Base-by-base conservation (phyloP, 2,113 vertebrate genomes). In the Thermophis baileyi region DNA sequence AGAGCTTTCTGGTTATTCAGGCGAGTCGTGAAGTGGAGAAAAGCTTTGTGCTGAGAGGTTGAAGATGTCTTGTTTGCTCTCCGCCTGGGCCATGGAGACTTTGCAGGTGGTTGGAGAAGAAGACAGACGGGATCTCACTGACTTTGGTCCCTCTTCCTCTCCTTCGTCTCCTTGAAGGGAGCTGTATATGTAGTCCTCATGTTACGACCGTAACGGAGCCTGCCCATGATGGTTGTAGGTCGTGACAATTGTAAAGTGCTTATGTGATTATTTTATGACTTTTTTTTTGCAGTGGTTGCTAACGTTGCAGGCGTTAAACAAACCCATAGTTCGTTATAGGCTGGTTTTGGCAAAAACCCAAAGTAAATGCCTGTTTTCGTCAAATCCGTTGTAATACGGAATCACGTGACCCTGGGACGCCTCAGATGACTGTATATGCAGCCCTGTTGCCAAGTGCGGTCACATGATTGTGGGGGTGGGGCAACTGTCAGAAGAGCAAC, bases 21-120 rank as follows among this genome's bases (percentile, higher is more conserved):
- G 30, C 51, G 57, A 44, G 85, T 49, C 63, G 89, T 85, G 55
- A 85, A 30, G 57, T 16, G 85, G 92, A 85, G 69, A 91, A 95
- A 24, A 3, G 0, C 69, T 88, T 0, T 2, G 89, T 60, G 92
- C 5, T 51, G 89, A 88, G 89, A 91, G 0, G 20, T 85, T 44
- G 55, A 46, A 0, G 0, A 18, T 81, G 60, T 35, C 74, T 81
- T 0, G 11, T 81, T 90, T 91, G 25, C 35, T 95, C 91, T 16
- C 40, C 2, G 22, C 1, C 88, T 20, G 0, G 0, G 0, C 69
- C 0, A 0, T 27, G 0, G 0, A 91, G 88, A 53, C 89, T 90
- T 89, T 49, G 35, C 91, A 93, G 89, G 5, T 53, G 0, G 0
- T 24, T 3, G 0, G 2, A 24, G 18, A 69, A 24, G 18, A 60